Percentiles rank a stretch among this genome's conserved stretches.
Evolutionary conservation across 2,888 invertebrate genomes (phyloP).

Genomic region (Thereva nobilitata): DNA sequence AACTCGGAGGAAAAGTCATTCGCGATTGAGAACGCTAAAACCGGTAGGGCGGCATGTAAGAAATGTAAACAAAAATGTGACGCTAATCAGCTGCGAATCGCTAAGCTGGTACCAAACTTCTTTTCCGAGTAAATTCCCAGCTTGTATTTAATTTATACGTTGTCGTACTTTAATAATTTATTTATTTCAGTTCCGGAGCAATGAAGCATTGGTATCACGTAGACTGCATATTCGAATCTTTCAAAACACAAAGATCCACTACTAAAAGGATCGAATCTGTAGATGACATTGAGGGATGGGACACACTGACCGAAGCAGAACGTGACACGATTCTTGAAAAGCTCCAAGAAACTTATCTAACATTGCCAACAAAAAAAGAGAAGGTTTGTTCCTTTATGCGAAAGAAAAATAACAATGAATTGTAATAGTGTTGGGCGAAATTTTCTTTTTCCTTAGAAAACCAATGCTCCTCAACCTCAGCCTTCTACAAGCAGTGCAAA

Average conservation of each 20-base stretch:
- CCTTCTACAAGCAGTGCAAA: background rate
- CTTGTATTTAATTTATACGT: no score
- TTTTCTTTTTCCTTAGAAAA: background rate
- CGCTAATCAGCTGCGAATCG: conserved; percentile 73
- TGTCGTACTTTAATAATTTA: no score
- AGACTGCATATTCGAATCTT: conserved; percentile 77
- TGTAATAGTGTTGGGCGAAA: background rate
- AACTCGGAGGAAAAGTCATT: conserved; percentile 63
- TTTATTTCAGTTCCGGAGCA: conserved; percentile 57
- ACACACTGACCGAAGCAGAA: conserved; percentile 67
- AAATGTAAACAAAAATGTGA: conserved; percentile 82
- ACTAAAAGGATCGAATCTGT: conserved; percentile 81
- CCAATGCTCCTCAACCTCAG: background rate
- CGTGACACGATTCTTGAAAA: conserved; percentile 63
- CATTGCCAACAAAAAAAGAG: conserved; percentile 15
- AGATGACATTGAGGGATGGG: conserved; percentile 80
- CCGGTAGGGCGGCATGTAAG: conserved; percentile 80
- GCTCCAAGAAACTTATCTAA: conserved; percentile 26
- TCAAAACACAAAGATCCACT: conserved; percentile 76
- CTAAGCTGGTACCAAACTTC: conserved; percentile 75
- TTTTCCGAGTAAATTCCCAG: conserved; percentile 60
- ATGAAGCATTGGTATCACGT: conserved; percentile 88
- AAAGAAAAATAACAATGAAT: conserved; percentile 34
- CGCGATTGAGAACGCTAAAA: conserved; percentile 78
- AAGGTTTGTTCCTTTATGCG: conserved; percentile 38